Evolutionary conservation across 1,140 invertebrate species (phyloP).

Genomic region (Panagrolaimus sp.): DNA sequence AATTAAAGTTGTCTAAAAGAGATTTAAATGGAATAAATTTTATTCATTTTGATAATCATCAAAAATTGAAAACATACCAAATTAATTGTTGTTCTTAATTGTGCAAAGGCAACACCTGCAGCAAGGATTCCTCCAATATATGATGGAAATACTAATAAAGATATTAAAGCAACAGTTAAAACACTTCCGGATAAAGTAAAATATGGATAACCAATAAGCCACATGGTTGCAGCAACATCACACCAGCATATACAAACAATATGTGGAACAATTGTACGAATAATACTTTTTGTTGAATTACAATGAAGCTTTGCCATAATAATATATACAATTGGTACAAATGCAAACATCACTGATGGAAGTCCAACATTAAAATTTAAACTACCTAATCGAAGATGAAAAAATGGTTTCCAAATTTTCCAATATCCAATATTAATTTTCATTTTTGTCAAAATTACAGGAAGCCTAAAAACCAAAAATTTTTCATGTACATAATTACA

Average conservation of each 20-base stretch:
- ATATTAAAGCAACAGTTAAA: slow-evolving; percentile 41
- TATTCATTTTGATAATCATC: background rate
- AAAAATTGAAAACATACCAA: slow-evolving; percentile 31
- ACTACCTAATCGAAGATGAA: slow-evolving; percentile 39
- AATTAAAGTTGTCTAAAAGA: slow-evolving; percentile 47
- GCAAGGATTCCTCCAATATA: slow-evolving; percentile 33
- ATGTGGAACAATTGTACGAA: slow-evolving; percentile 38
- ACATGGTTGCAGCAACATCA: slow-evolving; percentile 49
- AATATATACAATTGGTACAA: slow-evolving; percentile 42
- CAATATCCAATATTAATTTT: slow-evolving; percentile 34
- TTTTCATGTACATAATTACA: background rate
- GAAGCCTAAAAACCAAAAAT: slow-evolving; percentile 33
- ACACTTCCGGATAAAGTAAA: slow-evolving; percentile 40
- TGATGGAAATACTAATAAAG: slow-evolving; percentile 40
- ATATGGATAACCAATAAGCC: slow-evolving; percentile 41
- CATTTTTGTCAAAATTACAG: slow-evolving; percentile 41
- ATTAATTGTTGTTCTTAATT: slow-evolving; percentile 39
- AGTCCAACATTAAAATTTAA: slow-evolving; percentile 31
- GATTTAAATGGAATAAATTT: background rate
- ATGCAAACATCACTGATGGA: slow-evolving; percentile 33
- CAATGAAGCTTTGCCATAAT: slow-evolving; percentile 27
- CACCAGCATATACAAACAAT: slow-evolving; percentile 47
- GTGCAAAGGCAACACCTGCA: slow-evolving; percentile 38
- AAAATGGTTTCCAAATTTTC: slow-evolving; percentile 41
- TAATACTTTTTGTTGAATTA: slow-evolving; percentile 11